phyloP scores from a whole-genome alignment of 2,888 invertebrate species.

The Napeogenes inachia region DNA sequence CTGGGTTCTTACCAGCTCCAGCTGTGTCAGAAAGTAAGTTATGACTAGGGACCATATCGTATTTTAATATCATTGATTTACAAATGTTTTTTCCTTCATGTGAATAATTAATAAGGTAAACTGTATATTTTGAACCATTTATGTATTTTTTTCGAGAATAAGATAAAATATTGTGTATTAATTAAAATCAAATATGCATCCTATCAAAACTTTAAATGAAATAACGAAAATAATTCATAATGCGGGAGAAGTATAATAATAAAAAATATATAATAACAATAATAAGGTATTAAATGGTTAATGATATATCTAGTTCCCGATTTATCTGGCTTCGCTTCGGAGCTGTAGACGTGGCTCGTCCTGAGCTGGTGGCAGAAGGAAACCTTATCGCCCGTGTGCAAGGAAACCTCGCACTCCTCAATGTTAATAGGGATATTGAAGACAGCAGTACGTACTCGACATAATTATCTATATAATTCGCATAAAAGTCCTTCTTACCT shows the following conservation, averaged over 20 bases:
- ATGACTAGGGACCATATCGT: background rate
- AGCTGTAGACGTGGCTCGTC: constrained; percentile 41
- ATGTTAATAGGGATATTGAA: constrained; percentile 40
- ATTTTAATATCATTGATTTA: too few relatives aligned
- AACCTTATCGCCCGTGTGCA: constrained; percentile 18
- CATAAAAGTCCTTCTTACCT: too few relatives aligned
- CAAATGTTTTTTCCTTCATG: too few relatives aligned
- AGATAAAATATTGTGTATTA: too few relatives aligned
- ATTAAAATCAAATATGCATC: too few relatives aligned
- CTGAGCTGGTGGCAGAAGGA: constrained; percentile 51
- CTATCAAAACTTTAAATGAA: too few relatives aligned
- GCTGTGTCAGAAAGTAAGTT: constrained; percentile 43
- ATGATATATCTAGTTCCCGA: constrained; percentile 38
- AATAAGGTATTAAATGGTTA: background rate
- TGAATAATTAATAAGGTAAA: too few relatives aligned
- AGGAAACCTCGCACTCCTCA: constrained; percentile 42
- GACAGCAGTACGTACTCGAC: constrained; percentile 39
- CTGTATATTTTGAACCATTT: too few relatives aligned
- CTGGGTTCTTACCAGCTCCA: constrained; percentile 51
- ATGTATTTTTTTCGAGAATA: too few relatives aligned
- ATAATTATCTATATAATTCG: background rate
- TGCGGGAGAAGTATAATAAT: too few relatives aligned
- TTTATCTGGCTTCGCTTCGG: constrained; percentile 61
- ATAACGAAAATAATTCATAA: too few relatives aligned
- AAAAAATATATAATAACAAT: too few relatives aligned